A percentile compares a stretch with the other conserved stretches of the same genome.
Conservation (phyloP, 2,113 vertebrate species). For the Ranitomeya variabilis region DNA sequence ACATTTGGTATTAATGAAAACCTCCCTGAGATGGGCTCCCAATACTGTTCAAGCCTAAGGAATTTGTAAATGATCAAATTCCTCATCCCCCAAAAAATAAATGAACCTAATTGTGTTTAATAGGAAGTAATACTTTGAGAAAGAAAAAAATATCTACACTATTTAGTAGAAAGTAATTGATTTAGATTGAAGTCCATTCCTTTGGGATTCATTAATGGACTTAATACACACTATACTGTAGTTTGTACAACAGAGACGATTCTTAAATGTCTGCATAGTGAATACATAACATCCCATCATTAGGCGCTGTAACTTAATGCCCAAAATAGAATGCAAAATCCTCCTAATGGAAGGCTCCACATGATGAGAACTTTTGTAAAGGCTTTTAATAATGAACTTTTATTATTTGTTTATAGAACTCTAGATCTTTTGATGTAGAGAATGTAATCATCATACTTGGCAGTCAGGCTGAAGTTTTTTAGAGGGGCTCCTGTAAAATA, state of each 20-base stretch:
- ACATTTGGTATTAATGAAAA: slow-evolving; percentile 11
- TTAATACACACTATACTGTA: neutral
- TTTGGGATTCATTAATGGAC: slow-evolving; percentile 9
- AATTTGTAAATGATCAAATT: neutral
- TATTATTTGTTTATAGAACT: neutral
- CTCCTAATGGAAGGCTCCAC: neutral
- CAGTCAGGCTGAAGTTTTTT: neutral
- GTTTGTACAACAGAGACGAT: neutral
- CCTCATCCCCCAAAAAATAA: neutral
- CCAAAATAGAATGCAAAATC: neutral
- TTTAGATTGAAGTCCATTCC: neutral
- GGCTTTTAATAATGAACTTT: neutral
- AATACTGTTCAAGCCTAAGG: neutral
- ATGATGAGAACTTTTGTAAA: neutral
- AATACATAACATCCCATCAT: slow-evolving; percentile 19
- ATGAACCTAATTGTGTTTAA: slow-evolving; percentile 17
- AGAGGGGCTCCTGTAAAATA: neutral
- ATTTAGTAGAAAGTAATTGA: slow-evolving; percentile 4
- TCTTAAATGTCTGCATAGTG: neutral
- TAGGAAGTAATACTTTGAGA: neutral
- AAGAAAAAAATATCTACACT: neutral
- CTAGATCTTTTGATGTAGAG: neutral
- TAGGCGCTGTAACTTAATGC: neutral
- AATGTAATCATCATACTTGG: neutral
- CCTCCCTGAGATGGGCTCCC: neutral